Percentiles rank a stretch among this genome's conserved stretches.
These are phyloP conservation scores for Boloria selene DNA, from an alignment of 2,888 invertebrate species.

Conservation along the genomic window DNA sequence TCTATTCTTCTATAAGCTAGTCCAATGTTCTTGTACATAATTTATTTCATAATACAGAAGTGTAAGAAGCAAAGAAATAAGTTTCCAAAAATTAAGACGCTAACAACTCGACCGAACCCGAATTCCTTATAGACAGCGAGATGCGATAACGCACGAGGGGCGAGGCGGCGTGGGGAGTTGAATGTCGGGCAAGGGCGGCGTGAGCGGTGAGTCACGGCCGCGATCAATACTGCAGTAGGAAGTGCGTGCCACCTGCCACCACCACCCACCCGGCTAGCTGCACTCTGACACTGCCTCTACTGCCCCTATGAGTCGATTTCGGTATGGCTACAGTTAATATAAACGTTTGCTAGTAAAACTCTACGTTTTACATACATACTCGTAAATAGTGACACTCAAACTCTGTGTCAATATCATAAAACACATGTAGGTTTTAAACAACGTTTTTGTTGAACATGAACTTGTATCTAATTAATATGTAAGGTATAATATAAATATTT, in stretches of 20 bases:
- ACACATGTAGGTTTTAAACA: no score
- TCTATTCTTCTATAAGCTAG: no score
- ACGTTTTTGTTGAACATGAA: no score
- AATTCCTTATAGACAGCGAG: constrained; percentile 48
- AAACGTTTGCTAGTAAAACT: background rate
- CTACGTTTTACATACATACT: background rate
- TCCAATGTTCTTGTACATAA: no score
- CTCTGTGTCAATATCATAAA: no score
- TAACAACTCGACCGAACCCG: constrained; percentile 26
- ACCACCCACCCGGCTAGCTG: constrained; percentile 38
- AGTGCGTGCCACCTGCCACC: constrained; percentile 57
- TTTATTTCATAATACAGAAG: no score
- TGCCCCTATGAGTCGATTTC: constrained; percentile 41
- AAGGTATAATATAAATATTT: background rate
- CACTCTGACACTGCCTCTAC: constrained; percentile 43
- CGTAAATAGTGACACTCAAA: background rate
- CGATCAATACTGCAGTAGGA: constrained; percentile 78
- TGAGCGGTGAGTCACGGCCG: constrained; percentile 80
- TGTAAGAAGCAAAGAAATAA: no score
- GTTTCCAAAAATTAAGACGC: constrained; percentile 22
- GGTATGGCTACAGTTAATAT: constrained; percentile 21
- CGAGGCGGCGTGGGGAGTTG: constrained; percentile 58
- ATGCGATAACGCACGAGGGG: constrained; percentile 54
- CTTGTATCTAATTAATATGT: no score
- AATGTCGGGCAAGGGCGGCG: constrained; percentile 82